Base-by-base conservation (phyloP, 2,113 vertebrate genomes). In the Mirza zaza region DNA sequence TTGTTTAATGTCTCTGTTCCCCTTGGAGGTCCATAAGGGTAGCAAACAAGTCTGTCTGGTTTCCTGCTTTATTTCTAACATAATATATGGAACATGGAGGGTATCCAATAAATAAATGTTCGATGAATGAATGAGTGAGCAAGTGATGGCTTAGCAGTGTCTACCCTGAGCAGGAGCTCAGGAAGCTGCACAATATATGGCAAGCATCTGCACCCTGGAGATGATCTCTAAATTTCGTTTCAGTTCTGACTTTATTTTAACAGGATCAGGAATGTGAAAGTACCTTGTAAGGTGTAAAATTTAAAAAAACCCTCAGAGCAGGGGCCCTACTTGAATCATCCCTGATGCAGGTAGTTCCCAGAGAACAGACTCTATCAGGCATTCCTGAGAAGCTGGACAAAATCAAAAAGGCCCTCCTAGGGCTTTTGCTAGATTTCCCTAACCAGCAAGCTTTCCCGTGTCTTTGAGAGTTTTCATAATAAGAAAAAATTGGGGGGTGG, bases 1-100 rank as follows among this genome's bases (percentile, higher is more conserved):
- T 91, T 92, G 65, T 94, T 94, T 93, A 96, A 93, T 79, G 88
- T 94, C 89, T 91, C 55, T 57, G 86, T 93, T 91, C 82, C 88
- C 55, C 93, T 96, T 87, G 65, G 57, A 94, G 80, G 48, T 84
- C 80, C 67, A 12, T 61, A 81, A 82, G 48, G n/a, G 75, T 65
- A 95, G 77, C 94, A 97, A 97, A 94, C 89, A 93, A 93, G 93
- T 93, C 86, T 91, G 57, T 85, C 91, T 97, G 95, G 50, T 87
- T 95, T 95, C 89, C 89, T 83, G 83, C 90, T 95, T 12, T 90
- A 87, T 94, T 87, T 77, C 59, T 80, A 79, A 95, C 52, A 75
- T 50, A 77, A 77, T 4, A 15, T 76, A 61, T 76, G 61, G 73
- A 82, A 86, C 48, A 36, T 48, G n/a, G 39, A 90, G 42, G 15